These are phyloP conservation scores for Alectura lathami DNA, from an alignment of 2,113 vertebrate species.

Conservation along the genomic window DNA sequence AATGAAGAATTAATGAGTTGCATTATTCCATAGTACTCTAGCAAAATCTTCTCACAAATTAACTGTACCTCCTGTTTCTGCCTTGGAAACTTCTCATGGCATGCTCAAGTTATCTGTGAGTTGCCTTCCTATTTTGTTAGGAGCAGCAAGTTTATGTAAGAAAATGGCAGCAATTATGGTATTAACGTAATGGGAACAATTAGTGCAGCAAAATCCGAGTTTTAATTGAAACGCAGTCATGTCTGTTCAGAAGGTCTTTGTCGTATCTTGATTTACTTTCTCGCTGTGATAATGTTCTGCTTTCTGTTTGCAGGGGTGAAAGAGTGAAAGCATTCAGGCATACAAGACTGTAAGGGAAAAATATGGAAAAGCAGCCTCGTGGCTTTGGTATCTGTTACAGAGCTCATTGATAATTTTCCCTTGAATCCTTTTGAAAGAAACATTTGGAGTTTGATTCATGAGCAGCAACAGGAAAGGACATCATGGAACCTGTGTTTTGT, in stretches of 20 bases:
- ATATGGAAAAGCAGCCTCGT: neutral
- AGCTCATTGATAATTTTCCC: neutral
- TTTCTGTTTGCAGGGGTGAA: neutral
- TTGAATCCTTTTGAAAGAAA: neutral
- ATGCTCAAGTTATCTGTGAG: neutral
- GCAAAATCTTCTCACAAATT: slow-evolving; percentile 19
- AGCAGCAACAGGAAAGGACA: neutral
- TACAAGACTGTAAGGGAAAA: neutral
- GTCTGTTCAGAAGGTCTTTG: slow-evolving; percentile 2
- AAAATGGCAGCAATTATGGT: slow-evolving; percentile 9
- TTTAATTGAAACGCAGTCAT: neutral
- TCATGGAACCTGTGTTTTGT: accelerated
- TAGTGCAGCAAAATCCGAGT: neutral
- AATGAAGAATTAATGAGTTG: slow-evolving; percentile 31
- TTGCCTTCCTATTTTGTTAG: neutral
- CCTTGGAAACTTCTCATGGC: neutral
- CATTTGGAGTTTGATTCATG: neutral
- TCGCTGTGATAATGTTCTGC: neutral
- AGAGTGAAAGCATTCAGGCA: neutral
- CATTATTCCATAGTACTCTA: neutral
- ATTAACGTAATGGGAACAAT: slow-evolving; percentile 39
- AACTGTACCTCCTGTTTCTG: neutral
- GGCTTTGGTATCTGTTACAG: neutral
- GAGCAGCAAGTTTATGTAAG: neutral
- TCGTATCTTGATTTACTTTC: slow-evolving; percentile 1